Evolutionary conservation across 35 echinoderm and acorn worm genomes (phyloP), one percentile per base, ranked within the genome.

Genomic region (Apostichopus japonicus): DNA sequence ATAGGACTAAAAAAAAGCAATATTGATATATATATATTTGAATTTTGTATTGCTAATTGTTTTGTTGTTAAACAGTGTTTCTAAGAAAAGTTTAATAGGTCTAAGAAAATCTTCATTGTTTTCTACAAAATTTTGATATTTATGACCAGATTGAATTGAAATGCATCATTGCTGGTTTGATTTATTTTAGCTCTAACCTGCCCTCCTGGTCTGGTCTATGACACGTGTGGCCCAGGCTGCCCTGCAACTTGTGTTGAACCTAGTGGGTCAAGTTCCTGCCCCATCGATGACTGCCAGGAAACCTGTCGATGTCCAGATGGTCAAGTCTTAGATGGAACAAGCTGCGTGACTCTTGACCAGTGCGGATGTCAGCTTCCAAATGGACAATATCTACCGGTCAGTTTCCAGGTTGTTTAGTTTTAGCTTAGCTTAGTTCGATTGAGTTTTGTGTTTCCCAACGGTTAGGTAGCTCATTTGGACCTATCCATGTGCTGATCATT

Each of bases 181-280:
- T 7, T 89, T 72, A 72, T 27, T 21, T 27, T 63, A 96, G 95
- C 92, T 11, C 71, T 96, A 27, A 23, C 58, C 11, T 96, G 95
- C 61, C 95, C 95, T 10, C 87, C 54, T 7, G 95, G 88, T 21
- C 55, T 54, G 16, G 76, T 76, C 14, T 96, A 96, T 55, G 92
- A 81, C 33, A 23, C 62, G 6, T 93, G 92, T 71, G 92, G 58
- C 17, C 56, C 61, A 51, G 87, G 72, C 6, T 96, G 95, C 78
- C 92, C 95, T 61, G 77, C 72, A 5, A 96, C 92, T n/a, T 96
- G 95, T 25, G 33, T 86, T 14, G 23, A 92, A 55, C 44, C 8
- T 4, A 72, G 79, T 16, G 56, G 23, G 13, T 24, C 77, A 14
- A 57, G 15, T 6, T 56, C 53, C 80, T 96, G 95, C 58, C 23